Conservation (phyloP, 1,140 invertebrate genomes). For the Platorchestia sp. region DNA sequence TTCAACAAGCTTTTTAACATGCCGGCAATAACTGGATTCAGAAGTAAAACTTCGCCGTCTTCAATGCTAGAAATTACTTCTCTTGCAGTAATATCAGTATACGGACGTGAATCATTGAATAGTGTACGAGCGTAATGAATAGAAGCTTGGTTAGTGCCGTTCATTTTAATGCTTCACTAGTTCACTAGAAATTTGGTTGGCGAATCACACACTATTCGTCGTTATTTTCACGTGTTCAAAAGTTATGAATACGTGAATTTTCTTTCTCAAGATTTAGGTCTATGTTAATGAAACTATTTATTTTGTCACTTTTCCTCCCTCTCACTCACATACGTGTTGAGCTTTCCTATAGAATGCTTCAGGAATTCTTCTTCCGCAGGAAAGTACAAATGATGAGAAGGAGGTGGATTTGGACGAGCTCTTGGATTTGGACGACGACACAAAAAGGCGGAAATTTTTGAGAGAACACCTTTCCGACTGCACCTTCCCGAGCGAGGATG, state of each 20-base stretch:
- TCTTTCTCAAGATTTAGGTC: too few relatives aligned
- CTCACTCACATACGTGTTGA: not conserved
- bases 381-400: slow-evolving; percentile 77
- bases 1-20: not conserved
- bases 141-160: not conserved
- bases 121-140: too few relatives aligned
- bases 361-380: slow-evolving; percentile 42
- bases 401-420: slow-evolving; percentile 95
- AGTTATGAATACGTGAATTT: not conserved
- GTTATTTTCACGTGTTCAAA: not conserved
- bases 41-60: not conserved
- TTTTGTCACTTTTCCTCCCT: slow-evolving; percentile 67
- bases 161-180: not conserved
- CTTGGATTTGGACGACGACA: slow-evolving; percentile 91
- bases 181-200: not conserved
- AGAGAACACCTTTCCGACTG: slow-evolving; percentile 83
- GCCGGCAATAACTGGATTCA: not conserved
- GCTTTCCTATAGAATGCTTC: not conserved
- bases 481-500: slow-evolving; percentile 86
- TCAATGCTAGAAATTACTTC: not conserved
- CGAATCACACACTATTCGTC: not conserved
- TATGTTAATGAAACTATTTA: too few relatives aligned
- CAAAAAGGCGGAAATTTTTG: slow-evolving; percentile 84
- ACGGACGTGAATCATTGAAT: too few relatives aligned
- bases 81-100: too few relatives aligned